Evolutionary conservation across 2,888 invertebrate species (phyloP).

Genomic region (Caenorhabditis afra): DNA sequence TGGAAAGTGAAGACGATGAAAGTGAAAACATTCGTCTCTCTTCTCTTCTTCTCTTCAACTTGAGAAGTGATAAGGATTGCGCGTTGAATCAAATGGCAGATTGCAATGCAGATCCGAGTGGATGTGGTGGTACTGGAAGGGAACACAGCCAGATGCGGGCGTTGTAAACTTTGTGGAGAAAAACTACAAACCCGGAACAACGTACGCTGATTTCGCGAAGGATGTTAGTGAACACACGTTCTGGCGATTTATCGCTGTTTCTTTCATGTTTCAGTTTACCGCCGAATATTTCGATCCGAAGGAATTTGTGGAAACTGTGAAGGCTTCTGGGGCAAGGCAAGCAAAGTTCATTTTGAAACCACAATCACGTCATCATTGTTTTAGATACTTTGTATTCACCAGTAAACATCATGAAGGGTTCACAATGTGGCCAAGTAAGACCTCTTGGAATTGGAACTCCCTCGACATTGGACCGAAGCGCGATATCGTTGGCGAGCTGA

Average conservation of each 20-base stretch:
- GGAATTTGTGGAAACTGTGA: slow-evolving; percentile 90
- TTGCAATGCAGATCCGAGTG: slow-evolving; percentile 85
- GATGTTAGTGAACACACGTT: slow-evolving; percentile 62
- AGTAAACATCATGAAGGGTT: slow-evolving; percentile 83
- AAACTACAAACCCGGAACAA: slow-evolving; percentile 89
- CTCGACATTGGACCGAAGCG: slow-evolving; percentile 82
- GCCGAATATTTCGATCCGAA: slow-evolving; percentile 91
- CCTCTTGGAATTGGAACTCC: slow-evolving; percentile 83
- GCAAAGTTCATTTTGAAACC: no score
- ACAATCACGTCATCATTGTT: no score
- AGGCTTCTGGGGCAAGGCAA: slow-evolving; percentile 90
- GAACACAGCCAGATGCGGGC: slow-evolving; percentile 68
- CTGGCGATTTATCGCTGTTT: slow-evolving; percentile 1
- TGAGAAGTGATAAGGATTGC: no score
- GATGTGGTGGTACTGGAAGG: slow-evolving; percentile 83
- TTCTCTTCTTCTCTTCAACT: no score
- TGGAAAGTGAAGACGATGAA: slow-evolving; percentile 19
- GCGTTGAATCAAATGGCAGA: neutral
- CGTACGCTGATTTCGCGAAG: slow-evolving; percentile 92
- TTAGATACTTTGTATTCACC: slow-evolving; percentile 82
- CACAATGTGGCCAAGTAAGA: slow-evolving; percentile 82
- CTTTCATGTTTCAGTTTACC: slow-evolving; percentile 85
- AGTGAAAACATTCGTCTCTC: no score
- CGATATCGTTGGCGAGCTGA: slow-evolving; percentile 81
- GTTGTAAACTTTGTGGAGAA: slow-evolving; percentile 86